phyloP scores from a whole-genome alignment of 2,888 invertebrate species.

The Plagiodera versicolora region DNA sequence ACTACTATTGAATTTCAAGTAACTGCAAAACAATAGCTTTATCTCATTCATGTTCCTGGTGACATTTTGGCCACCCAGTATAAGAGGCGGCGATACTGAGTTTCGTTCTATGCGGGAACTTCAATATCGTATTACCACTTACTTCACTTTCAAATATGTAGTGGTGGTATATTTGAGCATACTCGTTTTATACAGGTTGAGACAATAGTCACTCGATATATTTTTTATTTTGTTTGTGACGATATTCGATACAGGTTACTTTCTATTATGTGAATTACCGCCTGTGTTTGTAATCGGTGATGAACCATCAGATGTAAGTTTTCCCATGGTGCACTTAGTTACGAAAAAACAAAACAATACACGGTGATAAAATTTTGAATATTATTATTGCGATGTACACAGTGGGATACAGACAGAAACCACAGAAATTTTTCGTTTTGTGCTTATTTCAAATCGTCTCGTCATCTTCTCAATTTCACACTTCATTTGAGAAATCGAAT shows the following conservation, averaged over 20 bases:
- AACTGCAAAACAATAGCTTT: too few species aligned
- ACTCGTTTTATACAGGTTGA: slow-evolving; percentile 16
- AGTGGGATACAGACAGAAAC: too few species aligned
- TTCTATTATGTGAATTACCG: slow-evolving; percentile 20
- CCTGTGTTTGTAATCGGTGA: neutral
- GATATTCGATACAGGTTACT: slow-evolving; percentile 18
- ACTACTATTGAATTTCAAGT: too few species aligned
- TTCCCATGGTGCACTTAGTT: neutral
- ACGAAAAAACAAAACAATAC: too few species aligned
- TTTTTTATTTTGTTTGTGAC: slow-evolving; percentile 16
- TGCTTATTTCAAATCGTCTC: too few species aligned
- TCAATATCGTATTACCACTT: slow-evolving; percentile 27
- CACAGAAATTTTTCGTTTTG: too few species aligned
- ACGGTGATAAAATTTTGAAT: too few species aligned
- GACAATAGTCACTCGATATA: slow-evolving; percentile 26
- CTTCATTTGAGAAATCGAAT: too few species aligned
- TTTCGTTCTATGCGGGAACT: slow-evolving; percentile 1
- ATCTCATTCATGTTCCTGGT: neutral
- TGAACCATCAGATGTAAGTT: neutral
- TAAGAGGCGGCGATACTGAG: too few species aligned
- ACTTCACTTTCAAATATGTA: slow-evolving; percentile 3
- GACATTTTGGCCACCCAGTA: neutral
- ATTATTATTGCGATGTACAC: too few species aligned
- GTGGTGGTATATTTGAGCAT: slow-evolving; percentile 29
- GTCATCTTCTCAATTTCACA: too few species aligned